Evolutionary conservation across 1,140 invertebrate species (phyloP), one percentile per base, ranked within the genome.

Genomic region (Lucilia cuprina): DNA sequence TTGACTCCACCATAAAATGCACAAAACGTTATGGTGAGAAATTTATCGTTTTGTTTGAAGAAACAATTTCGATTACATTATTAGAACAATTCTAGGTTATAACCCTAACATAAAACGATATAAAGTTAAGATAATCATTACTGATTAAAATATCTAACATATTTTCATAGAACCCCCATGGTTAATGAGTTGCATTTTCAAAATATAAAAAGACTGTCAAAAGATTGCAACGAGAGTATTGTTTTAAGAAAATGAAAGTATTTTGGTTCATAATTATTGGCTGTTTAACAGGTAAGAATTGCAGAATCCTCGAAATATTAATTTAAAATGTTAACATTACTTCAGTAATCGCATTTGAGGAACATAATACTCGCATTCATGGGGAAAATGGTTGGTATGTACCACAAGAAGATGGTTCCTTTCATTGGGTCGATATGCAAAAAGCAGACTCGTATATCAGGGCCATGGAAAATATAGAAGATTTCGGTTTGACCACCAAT

Each of bases 351-450:
- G 49, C 75, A 5, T 55, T 60, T 14, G 78, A 65, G 10, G 47
- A 55, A 8, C 70, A 85, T 25, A 74, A 78, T 14, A 41, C n/a
- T 8, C 84, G 77, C 4, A 41, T 82, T 5, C 41, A 83, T 34
- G 87, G 86, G 30, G 87, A 86, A 65, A 86, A 84, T 77, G 87
- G 87, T 25, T 87, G 87, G 87, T 87, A 84, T 75, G 78, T 87
- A 47, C 87, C 87, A 5, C 74, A 80, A 13, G 17, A 12, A 9
- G 83, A 87, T 78, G 86, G 86, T 25, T 82, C 83, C 0, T 82
- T 70, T 5, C 19, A 21, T 49, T 87, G 87, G 86, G 83, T 87
- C 35, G 83, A 84, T 47, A 65, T 35, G 2, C 84, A 85, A 14
- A 84, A 85, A 5, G 84, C 84, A 21, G 86, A 87, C 60, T 12